These are phyloP conservation scores for Lasiurus borealis DNA, from an alignment of 2,113 vertebrate genomes.

Conservation along the genomic window DNA sequence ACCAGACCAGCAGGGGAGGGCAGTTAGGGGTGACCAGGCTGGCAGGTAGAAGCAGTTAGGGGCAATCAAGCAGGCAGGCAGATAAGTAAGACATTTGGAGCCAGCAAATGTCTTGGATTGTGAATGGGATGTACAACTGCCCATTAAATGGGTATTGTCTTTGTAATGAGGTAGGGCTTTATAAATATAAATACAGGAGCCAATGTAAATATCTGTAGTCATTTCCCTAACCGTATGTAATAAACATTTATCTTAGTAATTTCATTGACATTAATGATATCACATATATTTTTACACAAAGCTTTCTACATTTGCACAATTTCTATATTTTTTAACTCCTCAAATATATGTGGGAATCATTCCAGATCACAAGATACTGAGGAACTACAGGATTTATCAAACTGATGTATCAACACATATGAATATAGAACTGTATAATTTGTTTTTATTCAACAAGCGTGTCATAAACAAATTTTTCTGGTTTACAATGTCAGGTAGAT, in stretches of 20 bases:
- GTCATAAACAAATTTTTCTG: constrained; percentile 46
- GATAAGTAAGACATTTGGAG: too few relatives aligned
- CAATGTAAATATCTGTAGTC: constrained; percentile 40
- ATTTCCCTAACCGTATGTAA: constrained; percentile 52
- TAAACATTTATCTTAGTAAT: constrained; percentile 35
- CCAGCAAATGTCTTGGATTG: too few relatives aligned
- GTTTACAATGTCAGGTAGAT: constrained; percentile 7
- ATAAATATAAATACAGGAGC: constrained; percentile 60
- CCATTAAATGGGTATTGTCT: neutral
- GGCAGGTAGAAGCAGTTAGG: too few relatives aligned
- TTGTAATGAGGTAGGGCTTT: neutral
- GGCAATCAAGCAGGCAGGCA: too few relatives aligned
- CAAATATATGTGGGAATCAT: constrained; percentile 50
- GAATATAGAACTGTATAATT: constrained; percentile 30
- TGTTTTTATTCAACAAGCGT: constrained; percentile 55
- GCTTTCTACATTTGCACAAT: constrained; percentile 59
- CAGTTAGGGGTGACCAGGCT: too few relatives aligned
- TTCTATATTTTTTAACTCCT: constrained; percentile 66
- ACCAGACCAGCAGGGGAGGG: too few relatives aligned
- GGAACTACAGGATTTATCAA: constrained; percentile 58
- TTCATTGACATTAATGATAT: constrained; percentile 64
- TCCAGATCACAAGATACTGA: constrained; percentile 51
- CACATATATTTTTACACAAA: constrained; percentile 53
- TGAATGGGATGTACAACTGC: too few relatives aligned
- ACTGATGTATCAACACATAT: constrained; percentile 41